These are phyloP conservation scores for Lissonota sp. DNA, from an alignment of 2,888 invertebrate genomes.

Conservation along the genomic window DNA sequence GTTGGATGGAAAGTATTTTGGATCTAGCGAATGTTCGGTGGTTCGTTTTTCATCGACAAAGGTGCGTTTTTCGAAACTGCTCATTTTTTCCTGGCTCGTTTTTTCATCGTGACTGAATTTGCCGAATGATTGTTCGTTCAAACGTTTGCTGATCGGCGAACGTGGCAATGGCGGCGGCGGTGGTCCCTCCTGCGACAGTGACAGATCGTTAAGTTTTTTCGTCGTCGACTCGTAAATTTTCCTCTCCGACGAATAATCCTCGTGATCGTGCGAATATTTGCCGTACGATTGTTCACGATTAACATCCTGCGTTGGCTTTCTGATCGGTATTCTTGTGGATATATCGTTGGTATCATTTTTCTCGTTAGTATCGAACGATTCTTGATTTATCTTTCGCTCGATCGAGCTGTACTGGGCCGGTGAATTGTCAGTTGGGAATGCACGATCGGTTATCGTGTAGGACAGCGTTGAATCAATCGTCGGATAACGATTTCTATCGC, in stretches of 20 bases:
- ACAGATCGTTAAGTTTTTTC: conserved; percentile 32
- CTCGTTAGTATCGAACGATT: conserved; percentile 63
- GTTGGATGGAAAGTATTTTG: conserved; percentile 55
- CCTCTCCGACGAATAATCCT: conserved; percentile 65
- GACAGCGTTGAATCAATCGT: conserved; percentile 34
- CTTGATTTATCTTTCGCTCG: conserved; percentile 78
- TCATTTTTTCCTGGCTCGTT: conserved; percentile 33
- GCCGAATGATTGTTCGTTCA: conserved; percentile 40
- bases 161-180: conserved; percentile 53
- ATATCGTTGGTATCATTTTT: conserved; percentile 32
- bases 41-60: conserved; percentile 27
- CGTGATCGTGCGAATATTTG: conserved; percentile 66
- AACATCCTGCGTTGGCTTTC: conserved; percentile 65
- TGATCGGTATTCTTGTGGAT: conserved; percentile 66
- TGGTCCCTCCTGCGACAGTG: not conserved
- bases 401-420: conserved; percentile 78
- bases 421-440: conserved; percentile 69
- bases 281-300: conserved; percentile 64
- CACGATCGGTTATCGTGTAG: conserved; percentile 68
- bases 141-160: conserved; percentile 51
- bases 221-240: conserved; percentile 53
- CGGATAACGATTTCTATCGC: conserved; percentile 44
- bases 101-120: conserved; percentile 53
- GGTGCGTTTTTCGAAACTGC: conserved; percentile 38
- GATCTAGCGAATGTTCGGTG: conserved; percentile 68